Evolutionary conservation across 2,797 vertebrate species (phyloP).

Genomic region (Pteronotus mesoamericanus): DNA sequence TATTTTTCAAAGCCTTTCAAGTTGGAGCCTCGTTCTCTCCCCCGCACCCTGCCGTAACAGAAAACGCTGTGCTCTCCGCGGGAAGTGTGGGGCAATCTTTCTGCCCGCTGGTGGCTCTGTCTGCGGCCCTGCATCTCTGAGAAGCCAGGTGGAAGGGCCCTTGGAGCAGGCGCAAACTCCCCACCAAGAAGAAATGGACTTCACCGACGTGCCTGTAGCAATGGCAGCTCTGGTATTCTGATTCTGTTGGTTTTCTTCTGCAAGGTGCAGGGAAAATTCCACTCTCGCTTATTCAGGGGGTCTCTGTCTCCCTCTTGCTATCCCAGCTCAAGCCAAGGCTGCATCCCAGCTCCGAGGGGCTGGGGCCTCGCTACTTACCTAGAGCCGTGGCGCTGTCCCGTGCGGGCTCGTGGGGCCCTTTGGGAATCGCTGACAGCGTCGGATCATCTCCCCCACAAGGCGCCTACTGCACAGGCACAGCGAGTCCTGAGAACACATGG

Average conservation of each 20-base stretch:
- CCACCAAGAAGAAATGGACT: background rate
- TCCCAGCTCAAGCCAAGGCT: background rate
- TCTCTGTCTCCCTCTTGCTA: background rate
- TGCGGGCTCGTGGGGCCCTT: background rate
- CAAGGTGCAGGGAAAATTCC: background rate
- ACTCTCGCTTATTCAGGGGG: background rate
- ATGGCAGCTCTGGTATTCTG: background rate
- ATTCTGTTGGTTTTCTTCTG: background rate
- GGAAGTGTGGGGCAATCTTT: background rate
- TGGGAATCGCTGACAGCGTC: background rate
- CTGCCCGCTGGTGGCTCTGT: background rate
- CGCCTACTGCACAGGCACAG: rapidly evolving
- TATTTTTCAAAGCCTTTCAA: constrained; percentile 26
- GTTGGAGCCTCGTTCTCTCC: constrained; percentile 40
- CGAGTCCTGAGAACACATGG: background rate
- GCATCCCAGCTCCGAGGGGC: background rate
- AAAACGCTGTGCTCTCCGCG: constrained; percentile 33
- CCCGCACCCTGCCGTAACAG: background rate
- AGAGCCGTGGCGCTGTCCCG: background rate
- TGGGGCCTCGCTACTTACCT: background rate
- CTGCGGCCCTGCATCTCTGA: background rate
- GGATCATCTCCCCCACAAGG: background rate
- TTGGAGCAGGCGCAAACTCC: background rate
- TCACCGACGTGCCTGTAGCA: background rate
- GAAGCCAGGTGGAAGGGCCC: background rate